phyloP scores from a whole-genome alignment of 2,797 vertebrate genomes.

The Neomorphus geoffroyi region DNA sequence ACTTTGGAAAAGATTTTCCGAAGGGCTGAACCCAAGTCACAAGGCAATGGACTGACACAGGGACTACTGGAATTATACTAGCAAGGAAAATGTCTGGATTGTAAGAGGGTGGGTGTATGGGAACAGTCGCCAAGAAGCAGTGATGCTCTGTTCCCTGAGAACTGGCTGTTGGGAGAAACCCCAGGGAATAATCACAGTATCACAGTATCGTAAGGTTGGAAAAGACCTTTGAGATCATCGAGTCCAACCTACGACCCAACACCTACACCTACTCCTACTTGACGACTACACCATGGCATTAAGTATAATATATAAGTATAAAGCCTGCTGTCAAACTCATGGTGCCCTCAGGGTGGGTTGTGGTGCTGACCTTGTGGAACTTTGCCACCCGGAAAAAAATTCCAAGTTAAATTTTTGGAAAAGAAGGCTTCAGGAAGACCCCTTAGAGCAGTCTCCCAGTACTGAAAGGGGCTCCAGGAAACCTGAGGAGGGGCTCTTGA shows the following conservation, averaged over 20 bases:
- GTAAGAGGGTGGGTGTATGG: background rate
- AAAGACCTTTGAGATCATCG: too few species aligned
- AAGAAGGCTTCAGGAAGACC: too few species aligned
- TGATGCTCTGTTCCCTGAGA: background rate
- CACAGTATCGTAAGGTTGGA: too few species aligned
- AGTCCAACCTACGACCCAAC: too few species aligned
- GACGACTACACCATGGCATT: too few species aligned
- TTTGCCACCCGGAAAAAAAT: background rate
- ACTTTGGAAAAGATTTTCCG: background rate
- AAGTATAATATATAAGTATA: too few species aligned
- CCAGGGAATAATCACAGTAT: rapidly evolving
- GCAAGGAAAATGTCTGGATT: background rate
- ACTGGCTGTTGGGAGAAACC: background rate
- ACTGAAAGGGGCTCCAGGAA: too few species aligned
- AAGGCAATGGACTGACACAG: background rate
- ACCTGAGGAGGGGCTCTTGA: too few species aligned
- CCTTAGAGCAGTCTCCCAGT: too few species aligned
- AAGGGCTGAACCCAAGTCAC: background rate
- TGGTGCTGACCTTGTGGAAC: background rate
- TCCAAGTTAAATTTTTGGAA: background rate
- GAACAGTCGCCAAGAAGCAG: background rate
- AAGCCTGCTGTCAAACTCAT: background rate
- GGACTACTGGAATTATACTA: background rate
- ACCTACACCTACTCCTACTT: too few species aligned
- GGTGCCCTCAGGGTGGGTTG: too few species aligned